Conservation (phyloP, 2,113 vertebrate genomes). For the Gymnogyps californianus region DNA sequence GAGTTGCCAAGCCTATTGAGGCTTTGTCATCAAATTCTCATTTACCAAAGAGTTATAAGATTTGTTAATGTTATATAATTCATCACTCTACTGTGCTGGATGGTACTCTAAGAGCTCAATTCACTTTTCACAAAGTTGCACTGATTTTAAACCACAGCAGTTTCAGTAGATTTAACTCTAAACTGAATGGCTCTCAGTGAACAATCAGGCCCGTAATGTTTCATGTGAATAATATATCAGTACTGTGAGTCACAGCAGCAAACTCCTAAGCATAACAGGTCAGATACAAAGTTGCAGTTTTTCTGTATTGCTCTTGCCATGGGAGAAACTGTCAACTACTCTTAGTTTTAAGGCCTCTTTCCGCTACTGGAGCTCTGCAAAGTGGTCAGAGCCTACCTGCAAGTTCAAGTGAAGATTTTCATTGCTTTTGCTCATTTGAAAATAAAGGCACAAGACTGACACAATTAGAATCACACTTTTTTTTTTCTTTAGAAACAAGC, state of each 20-base stretch:
- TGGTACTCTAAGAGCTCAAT: neutral
- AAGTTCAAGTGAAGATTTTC: neutral
- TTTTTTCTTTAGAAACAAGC: neutral
- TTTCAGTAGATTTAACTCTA: neutral
- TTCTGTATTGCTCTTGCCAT: neutral
- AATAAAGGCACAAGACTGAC: neutral
- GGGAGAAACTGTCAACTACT: neutral
- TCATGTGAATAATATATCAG: neutral
- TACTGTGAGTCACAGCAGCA: neutral
- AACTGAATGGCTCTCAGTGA: neutral
- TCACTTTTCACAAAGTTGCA: neutral
- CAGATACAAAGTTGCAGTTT: neutral
- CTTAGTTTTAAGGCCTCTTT: neutral
- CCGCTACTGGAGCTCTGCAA: neutral
- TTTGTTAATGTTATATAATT: slow-evolving; percentile 48
- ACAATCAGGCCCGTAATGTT: neutral
- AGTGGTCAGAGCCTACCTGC: neutral
- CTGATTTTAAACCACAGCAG: neutral
- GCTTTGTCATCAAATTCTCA: slow-evolving; percentile 36
- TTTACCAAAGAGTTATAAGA: slow-evolving; percentile 32
- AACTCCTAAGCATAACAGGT: neutral
- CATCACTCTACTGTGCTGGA: neutral
- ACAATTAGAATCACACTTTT: neutral
- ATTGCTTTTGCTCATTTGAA: neutral
- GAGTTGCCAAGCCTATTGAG: slow-evolving; percentile 28